Evolutionary conservation across 2,797 vertebrate species (phyloP), one percentile per base, ranked within the genome.

Genomic region (Australoheros facetus): DNA sequence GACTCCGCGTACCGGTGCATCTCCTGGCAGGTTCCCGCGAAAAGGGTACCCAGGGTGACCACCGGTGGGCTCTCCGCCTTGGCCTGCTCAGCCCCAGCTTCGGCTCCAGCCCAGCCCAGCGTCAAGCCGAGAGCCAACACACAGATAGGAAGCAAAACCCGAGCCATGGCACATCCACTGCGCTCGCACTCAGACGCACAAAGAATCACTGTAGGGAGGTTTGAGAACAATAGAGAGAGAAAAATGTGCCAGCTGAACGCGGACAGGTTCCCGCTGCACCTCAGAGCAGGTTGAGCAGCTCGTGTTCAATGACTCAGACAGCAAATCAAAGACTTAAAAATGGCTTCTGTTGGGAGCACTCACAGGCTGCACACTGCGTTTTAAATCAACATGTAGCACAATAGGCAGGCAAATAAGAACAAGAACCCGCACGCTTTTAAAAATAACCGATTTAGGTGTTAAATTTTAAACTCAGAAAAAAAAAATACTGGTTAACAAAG

Each of bases 1-100:
- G 94, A 95, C 87, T 96, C 95, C 60, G 89, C 87, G 83, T 92
- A 91, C 2, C 75, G 85, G 74, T 94, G 93, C 78, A 93, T 9
- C 51, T 91, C 90, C 82, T 87, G 91, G 75, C 89, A 91, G 78
- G 87, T 85, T 23, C 91, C 93, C 4, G 71, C 19, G 78, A 95
- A 64, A 66, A 94, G 28, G 9, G 87, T 85, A 0, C 58, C 83
- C n/a, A 95, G 89, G 21, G 88, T 93, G 75, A 86, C 84, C 51
- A 85, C 37, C 32, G 82, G 59, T 1, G 83, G 64, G 81, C 28
- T 87, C 17, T 53, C 84, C 53, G 58, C 37, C 39, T 60, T 2
- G 70, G 83, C 82, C 78, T 83, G 55, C 23, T 81, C n/a, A 0
- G 77, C 75, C n/a, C 80, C 58, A 0, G 82, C 3, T 71, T 57